Evolutionary conservation across 2,888 invertebrate species (phyloP).

Genomic region (Meiosimyza decipiens): DNA sequence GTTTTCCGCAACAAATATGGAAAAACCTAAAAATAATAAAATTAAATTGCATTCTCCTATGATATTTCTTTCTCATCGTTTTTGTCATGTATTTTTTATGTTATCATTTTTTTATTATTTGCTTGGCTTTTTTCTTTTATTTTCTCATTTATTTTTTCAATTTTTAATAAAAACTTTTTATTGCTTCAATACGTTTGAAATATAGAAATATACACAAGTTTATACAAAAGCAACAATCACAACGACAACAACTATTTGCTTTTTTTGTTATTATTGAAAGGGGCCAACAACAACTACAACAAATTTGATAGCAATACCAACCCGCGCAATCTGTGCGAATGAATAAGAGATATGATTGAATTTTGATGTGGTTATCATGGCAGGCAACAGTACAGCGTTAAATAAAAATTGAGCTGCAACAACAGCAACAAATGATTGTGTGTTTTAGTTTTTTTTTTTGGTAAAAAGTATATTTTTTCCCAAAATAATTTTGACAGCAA

Average conservation of each 20-base stretch:
- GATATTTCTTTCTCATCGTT: slow-evolving; percentile 1
- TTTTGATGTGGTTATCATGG: slow-evolving; percentile 33
- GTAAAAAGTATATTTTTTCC: background rate
- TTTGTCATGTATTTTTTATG: slow-evolving; percentile 5
- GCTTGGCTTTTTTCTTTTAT: slow-evolving; percentile 1
- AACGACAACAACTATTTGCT: slow-evolving; percentile 7
- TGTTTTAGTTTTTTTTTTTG: too few species aligned
- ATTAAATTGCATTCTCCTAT: slow-evolving; percentile 26
- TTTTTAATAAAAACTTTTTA: slow-evolving; percentile 27
- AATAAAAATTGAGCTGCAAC: slow-evolving; percentile 14
- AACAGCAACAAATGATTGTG: slow-evolving; percentile 1
- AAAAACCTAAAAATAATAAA: slow-evolving; percentile 34
- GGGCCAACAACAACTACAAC: background rate
- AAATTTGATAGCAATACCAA: background rate
- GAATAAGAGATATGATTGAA: slow-evolving; percentile 33
- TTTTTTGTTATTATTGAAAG: background rate
- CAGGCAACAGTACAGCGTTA: slow-evolving; percentile 18
- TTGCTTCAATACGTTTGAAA: slow-evolving; percentile 21
- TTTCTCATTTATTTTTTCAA: too few species aligned
- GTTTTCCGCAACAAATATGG: slow-evolving; percentile 30
- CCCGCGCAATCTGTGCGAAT: slow-evolving; percentile 29
- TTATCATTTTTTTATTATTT: background rate
- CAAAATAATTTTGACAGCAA: slow-evolving; percentile 25
- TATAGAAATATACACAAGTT: background rate
- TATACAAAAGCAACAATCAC: background rate